phyloP scores from a whole-genome alignment of 2,888 invertebrate genomes.

The Plusia festucae region DNA sequence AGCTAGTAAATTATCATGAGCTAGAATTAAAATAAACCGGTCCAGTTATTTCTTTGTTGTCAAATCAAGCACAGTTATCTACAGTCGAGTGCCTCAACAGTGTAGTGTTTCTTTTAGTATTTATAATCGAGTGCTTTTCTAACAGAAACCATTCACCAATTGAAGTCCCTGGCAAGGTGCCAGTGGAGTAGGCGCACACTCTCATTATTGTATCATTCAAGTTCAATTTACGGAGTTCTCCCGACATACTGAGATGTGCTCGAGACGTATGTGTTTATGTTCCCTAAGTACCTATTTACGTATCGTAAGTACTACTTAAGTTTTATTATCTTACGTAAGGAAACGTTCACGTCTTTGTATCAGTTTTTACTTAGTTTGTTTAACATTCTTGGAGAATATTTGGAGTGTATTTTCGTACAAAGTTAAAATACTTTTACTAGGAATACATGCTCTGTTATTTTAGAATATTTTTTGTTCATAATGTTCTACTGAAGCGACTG shows the following conservation, averaged over 20 bases:
- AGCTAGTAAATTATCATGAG: too few relatives aligned
- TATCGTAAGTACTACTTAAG: conserved; percentile 9
- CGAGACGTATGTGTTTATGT: conserved; percentile 5
- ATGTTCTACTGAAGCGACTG: neutral
- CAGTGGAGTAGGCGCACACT: neutral
- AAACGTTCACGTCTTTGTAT: conserved; percentile 1
- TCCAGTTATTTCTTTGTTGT: too few relatives aligned
- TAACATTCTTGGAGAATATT: neutral
- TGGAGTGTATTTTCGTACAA: conserved; percentile 1
- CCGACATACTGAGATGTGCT: neutral
- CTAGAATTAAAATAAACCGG: neutral
- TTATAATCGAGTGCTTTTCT: neutral
- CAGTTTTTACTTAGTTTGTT: neutral
- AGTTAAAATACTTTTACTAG: conserved; percentile 4
- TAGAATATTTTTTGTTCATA: neutral
- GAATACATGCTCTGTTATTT: neutral
- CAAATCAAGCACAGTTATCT: too few relatives aligned
- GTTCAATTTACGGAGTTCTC: neutral
- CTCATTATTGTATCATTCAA: conserved; percentile 1
- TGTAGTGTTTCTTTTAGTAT: conserved; percentile 3
- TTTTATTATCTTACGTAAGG: neutral
- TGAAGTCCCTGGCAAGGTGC: neutral
- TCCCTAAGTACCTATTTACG: neutral
- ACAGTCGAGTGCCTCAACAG: too few relatives aligned
- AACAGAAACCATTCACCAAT: neutral